phyloP scores from a whole-genome alignment of 2,797 vertebrate species.

The Anas flavirostris region DNA sequence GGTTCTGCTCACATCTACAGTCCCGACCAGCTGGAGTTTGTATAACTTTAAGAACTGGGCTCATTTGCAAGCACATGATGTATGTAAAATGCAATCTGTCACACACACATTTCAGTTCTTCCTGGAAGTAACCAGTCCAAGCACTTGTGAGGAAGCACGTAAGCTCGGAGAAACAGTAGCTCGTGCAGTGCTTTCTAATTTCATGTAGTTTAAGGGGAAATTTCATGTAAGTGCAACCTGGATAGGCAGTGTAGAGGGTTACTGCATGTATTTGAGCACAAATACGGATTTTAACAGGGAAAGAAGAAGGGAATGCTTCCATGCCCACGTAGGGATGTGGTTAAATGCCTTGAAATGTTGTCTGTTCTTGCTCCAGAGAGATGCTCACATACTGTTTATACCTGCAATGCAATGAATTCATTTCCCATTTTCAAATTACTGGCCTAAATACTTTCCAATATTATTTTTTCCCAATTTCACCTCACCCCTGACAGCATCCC shows the following conservation, averaged over 20 bases:
- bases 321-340: not conserved
- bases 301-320: not conserved
- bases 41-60: not conserved
- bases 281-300: not conserved
- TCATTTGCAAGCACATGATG: not conserved
- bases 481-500: not conserved
- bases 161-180: not conserved
- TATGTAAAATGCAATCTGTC: not conserved
- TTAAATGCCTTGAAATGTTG: not conserved
- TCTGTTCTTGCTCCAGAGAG: not conserved
- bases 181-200: not conserved
- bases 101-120: rapidly evolving
- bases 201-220: not conserved
- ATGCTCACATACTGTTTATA: not conserved
- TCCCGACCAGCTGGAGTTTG: not conserved
- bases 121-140: not conserved
- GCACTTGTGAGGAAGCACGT: not conserved
- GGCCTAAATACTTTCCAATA: not conserved
- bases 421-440: not conserved
- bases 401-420: not conserved
- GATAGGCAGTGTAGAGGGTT: not conserved
- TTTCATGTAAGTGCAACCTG: not conserved
- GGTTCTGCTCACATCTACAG: not conserved
- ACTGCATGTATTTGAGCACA: not conserved
- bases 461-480: not conserved